Conservation (phyloP, 1,140 invertebrate species). For the Teleogryllus occipitalis region DNA sequence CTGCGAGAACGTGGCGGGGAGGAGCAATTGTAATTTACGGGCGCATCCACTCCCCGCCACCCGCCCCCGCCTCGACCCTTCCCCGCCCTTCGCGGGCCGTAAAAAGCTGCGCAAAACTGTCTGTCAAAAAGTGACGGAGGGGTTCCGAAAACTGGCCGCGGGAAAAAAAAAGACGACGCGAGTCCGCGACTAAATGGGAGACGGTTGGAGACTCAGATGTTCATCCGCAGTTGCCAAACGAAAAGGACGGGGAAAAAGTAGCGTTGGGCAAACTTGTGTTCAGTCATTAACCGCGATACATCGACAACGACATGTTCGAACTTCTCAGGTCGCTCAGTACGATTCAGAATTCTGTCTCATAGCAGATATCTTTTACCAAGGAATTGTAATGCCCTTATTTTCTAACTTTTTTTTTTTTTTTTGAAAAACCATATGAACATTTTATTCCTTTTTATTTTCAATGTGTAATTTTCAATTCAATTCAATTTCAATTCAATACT, state of each 20-base stretch:
- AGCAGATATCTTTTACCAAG: too few relatives aligned
- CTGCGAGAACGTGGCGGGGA: background rate
- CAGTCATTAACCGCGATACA: background rate
- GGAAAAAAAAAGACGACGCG: background rate
- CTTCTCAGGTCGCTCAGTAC: background rate
- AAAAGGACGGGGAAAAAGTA: background rate
- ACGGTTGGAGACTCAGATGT: background rate
- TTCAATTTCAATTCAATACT: too few relatives aligned
- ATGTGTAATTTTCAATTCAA: too few relatives aligned
- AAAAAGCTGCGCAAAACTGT: background rate
- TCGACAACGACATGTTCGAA: background rate
- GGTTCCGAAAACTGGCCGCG: background rate
- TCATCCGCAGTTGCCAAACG: background rate
- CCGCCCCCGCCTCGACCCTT: too few relatives aligned
- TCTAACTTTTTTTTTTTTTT: too few relatives aligned
- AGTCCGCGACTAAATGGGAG: background rate
- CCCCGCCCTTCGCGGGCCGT: background rate
- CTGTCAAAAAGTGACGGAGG: background rate
- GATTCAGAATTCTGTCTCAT: too few relatives aligned
- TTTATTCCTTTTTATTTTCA: too few relatives aligned
- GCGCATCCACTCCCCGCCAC: too few relatives aligned
- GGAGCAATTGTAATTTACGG: background rate
- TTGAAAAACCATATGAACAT: too few relatives aligned
- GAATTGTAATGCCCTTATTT: too few relatives aligned
- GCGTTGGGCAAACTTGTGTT: background rate